Evolutionary conservation across 1,140 invertebrate species (phyloP).

Genomic region (Eumeta japonica): DNA sequence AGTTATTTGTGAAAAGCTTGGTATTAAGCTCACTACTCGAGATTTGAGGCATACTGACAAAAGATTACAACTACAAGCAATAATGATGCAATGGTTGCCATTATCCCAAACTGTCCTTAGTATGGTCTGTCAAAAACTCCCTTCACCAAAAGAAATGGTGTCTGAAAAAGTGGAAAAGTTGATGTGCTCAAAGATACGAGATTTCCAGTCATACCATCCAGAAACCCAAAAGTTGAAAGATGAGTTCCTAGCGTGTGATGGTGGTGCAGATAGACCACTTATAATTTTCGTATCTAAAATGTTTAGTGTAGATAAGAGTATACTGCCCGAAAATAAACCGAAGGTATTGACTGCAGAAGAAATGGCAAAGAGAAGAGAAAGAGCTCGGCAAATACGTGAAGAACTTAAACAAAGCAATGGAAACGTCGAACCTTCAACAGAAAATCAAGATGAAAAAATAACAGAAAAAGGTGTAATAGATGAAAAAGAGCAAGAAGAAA

Average conservation of each 20-base stretch:
- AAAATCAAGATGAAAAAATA: conserved; percentile 29
- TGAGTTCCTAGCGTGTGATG: conserved; percentile 73
- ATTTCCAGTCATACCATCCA: conserved; percentile 68
- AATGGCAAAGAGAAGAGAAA: conserved; percentile 68
- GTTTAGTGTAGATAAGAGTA: conserved; percentile 76
- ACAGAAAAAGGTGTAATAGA: conserved; percentile 33
- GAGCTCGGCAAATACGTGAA: conserved; percentile 65
- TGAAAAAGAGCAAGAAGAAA: conserved; percentile 36
- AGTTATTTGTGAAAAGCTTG: conserved; percentile 80
- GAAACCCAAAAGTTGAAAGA: conserved; percentile 74
- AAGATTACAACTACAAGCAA: conserved; percentile 74
- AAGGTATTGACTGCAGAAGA: conserved; percentile 76
- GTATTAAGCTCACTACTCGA: conserved; percentile 73
- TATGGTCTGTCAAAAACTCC: conserved; percentile 79
- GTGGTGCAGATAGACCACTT: conserved; percentile 66
- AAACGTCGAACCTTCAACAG: conserved; percentile 53
- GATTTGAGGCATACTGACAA: conserved; percentile 79
- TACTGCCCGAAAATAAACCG: conserved; percentile 70
- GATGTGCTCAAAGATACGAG: conserved; percentile 68
- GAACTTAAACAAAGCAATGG: conserved; percentile 51
- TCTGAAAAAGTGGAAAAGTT: conserved; percentile 74
- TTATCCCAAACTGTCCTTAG: conserved; percentile 76
- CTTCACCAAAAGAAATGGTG: conserved; percentile 76
- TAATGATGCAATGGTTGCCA: conserved; percentile 88
- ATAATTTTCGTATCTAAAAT: conserved; percentile 96